Conservation (phyloP, 2,888 invertebrate genomes). For the Alentia gelatinosa region DNA sequence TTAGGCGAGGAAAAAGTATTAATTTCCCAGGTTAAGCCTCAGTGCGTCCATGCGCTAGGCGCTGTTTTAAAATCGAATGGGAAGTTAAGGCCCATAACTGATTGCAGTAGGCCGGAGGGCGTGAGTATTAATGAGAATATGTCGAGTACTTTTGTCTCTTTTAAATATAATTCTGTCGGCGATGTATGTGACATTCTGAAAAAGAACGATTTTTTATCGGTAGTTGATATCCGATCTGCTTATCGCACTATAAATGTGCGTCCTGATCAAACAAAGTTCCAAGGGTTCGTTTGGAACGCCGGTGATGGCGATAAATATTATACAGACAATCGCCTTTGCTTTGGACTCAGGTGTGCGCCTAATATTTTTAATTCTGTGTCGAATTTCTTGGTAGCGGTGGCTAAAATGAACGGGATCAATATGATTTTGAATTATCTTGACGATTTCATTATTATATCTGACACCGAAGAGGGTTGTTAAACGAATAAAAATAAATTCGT, state of each 20-base stretch:
- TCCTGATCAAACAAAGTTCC: neutral
- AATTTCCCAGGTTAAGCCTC: too few species aligned
- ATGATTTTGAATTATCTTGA: neutral
- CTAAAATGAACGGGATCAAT: neutral
- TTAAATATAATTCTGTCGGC: too few species aligned
- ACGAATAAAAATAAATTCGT: neutral
- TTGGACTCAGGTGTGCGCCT: neutral
- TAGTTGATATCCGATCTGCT: neutral
- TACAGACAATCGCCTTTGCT: neutral
- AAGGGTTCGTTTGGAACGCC: neutral
- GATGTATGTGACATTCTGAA: too few species aligned
- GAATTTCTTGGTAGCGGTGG: too few species aligned
- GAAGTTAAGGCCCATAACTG: too few species aligned
- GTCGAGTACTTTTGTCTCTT: too few species aligned
- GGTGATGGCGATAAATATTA: neutral
- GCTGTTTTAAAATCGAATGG: too few species aligned
- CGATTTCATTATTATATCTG: neutral
- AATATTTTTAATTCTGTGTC: neutral
- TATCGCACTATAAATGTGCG: neutral
- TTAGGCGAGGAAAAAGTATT: too few species aligned
- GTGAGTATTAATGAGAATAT: too few species aligned
- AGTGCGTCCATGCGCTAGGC: too few species aligned
- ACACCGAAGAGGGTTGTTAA: neutral
- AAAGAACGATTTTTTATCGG: too few species aligned
- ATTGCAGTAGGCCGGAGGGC: too few species aligned